Evolutionary conservation across 1,140 invertebrate species (phyloP).

Genomic region (Subanguina moxae): DNA sequence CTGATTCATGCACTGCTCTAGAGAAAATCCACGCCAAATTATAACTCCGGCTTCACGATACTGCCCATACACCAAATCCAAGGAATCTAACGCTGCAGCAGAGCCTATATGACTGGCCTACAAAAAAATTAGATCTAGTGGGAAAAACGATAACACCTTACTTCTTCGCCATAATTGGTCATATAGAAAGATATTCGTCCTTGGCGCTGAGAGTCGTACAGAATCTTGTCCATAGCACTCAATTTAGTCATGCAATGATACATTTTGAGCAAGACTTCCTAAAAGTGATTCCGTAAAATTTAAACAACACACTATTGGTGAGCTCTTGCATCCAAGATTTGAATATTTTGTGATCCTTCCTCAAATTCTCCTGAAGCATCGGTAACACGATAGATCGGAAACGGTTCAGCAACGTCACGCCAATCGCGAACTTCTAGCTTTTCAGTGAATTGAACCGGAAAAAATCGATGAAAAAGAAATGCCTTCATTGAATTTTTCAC

Average conservation of each 20-base stretch:
- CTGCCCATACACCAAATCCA: constrained; percentile 89
- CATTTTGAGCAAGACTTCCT: constrained; percentile 50
- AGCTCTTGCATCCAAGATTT: neutral
- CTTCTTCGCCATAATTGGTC: constrained; percentile 97
- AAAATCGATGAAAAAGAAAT: no score
- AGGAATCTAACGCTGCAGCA: constrained; percentile 76
- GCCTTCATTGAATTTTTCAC: no score
- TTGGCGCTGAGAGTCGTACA: constrained; percentile 96
- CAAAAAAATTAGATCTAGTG: neutral
- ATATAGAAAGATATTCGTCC: constrained; percentile 99
- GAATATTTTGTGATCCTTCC: constrained; percentile 40
- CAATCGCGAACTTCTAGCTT: constrained; percentile 45
- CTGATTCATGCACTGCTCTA: constrained; percentile 87
- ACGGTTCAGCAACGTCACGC: constrained; percentile 20
- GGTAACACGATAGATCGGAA: constrained; percentile 57
- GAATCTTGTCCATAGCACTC: constrained; percentile 87
- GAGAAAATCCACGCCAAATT: constrained; percentile 79
- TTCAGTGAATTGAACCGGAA: constrained; percentile 57
- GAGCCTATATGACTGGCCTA: constrained; percentile 73
- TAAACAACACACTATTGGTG: no score
- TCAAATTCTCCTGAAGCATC: constrained; percentile 52
- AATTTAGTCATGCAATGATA: constrained; percentile 73
- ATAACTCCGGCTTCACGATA: constrained; percentile 88
- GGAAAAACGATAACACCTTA: constrained; percentile 57
- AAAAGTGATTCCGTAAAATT: constrained; percentile 8